These are phyloP conservation scores for Panulirus ornatus DNA, from an alignment of 1,140 invertebrate species.

Conservation along the genomic window DNA sequence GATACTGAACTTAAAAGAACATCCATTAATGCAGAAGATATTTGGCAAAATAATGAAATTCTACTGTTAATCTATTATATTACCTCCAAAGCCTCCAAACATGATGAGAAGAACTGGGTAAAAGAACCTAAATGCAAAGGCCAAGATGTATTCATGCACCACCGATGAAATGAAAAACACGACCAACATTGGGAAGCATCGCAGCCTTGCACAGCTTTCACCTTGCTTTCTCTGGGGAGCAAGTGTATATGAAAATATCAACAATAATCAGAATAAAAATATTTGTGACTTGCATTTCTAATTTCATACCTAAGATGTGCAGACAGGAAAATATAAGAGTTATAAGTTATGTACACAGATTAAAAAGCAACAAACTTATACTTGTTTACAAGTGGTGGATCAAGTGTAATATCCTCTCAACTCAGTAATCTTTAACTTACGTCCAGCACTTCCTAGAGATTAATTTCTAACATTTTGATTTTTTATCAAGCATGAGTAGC, in stretches of 20 bases:
- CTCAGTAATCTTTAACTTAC: too few species aligned
- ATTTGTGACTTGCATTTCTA: too few species aligned
- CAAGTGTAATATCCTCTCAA: too few species aligned
- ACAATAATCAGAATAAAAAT: too few species aligned
- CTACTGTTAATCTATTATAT: slow-evolving; percentile 20
- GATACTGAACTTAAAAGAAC: too few species aligned
- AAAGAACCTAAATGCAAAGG: slow-evolving; percentile 88
- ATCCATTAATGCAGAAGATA: too few species aligned
- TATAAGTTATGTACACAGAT: not conserved
- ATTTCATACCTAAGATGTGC: too few species aligned
- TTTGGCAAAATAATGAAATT: not conserved
- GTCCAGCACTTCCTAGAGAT: too few species aligned
- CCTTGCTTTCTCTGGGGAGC: slow-evolving; percentile 35
- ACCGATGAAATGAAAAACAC: slow-evolving; percentile 84
- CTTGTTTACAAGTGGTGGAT: too few species aligned
- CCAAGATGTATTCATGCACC: slow-evolving; percentile 92
- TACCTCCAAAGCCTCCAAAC: slow-evolving; percentile 83
- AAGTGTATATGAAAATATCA: not conserved
- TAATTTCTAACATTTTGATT: too few species aligned
- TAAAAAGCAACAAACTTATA: not conserved
- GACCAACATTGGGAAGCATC: slow-evolving; percentile 78
- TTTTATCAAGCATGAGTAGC: too few species aligned
- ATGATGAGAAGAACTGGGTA: slow-evolving; percentile 89
- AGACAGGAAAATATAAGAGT: not conserved
- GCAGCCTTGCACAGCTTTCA: slow-evolving; percentile 34